Percentiles rank a stretch among this genome's conserved stretches.
phyloP scores from a whole-genome alignment of 1,140 invertebrate species.

The Drosophila burlai region DNA sequence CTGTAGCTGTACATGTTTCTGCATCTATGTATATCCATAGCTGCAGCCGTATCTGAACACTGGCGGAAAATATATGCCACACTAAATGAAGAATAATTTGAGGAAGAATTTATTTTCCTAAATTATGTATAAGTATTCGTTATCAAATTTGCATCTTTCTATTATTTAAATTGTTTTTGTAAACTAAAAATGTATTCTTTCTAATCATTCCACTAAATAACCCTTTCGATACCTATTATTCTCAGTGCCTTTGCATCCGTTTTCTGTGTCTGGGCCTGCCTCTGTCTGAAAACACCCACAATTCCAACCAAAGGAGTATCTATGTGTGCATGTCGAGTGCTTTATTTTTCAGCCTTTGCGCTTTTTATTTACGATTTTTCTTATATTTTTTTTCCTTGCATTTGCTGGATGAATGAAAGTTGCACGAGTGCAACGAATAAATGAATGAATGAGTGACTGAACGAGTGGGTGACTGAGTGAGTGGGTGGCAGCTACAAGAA shows the following conservation, averaged over 20 bases:
- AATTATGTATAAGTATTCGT: no score
- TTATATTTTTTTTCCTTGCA: conserved; percentile 49
- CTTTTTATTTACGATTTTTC: conserved; percentile 79
- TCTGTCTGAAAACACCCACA: conserved; percentile 33
- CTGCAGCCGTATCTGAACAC: conserved; percentile 13
- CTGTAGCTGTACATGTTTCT: conserved; percentile 30
- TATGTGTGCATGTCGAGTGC: conserved; percentile 43
- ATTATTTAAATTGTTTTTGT: no score
- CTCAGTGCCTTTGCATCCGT: conserved; percentile 21
- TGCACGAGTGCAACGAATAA: conserved; percentile 76
- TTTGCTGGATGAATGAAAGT: conserved; percentile 78
- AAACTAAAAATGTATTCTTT: no score
- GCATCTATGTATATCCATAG: conserved; percentile 49
- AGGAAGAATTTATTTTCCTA: no score
- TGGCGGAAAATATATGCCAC: not conserved
- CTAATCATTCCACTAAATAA: not conserved
- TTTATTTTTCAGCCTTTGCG: conserved; percentile 80
- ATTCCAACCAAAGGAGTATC: conserved; percentile 45
- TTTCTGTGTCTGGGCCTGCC: conserved; percentile 28
- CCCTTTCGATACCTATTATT: not conserved
- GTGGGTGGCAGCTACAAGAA: conserved; percentile 56
- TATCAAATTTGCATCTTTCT: no score
- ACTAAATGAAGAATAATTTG: not conserved
- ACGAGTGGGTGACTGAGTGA: conserved; percentile 22
- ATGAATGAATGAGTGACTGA: conserved; percentile 72